These are phyloP conservation scores for Aurelia sp. DNA, from an alignment of 30 jellyfish, hydroid and myxozoan genomes.

Conservation along the genomic window DNA sequence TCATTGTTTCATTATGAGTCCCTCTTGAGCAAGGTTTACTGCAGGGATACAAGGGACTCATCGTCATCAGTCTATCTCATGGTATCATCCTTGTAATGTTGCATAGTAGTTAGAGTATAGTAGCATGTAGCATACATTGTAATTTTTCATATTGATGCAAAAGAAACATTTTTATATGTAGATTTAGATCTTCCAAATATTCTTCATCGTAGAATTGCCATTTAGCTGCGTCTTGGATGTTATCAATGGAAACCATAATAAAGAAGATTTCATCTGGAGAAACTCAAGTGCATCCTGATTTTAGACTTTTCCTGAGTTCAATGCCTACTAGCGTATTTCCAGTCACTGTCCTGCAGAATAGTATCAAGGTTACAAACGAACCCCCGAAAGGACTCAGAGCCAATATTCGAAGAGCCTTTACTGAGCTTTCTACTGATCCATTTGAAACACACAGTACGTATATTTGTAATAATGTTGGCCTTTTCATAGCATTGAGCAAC, in stretches of 20 bases:
- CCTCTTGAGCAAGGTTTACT: too few relatives aligned
- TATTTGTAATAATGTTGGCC: too few relatives aligned
- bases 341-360: conserved; percentile 91
- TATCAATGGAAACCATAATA: conserved; percentile 84
- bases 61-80: too few relatives aligned
- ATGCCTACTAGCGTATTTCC: conserved; percentile 98
- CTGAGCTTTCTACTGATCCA: conserved; percentile 78
- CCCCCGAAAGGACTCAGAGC: conserved; percentile 98
- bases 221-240: conserved; percentile 99
- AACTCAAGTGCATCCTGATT: conserved; percentile 87
- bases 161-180: too few relatives aligned
- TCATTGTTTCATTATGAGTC: too few relatives aligned
- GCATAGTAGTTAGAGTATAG: too few relatives aligned
- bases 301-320: conserved; percentile 91
- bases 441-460: conserved; percentile 90
- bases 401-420: conserved; percentile 89
- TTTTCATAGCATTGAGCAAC: too few relatives aligned
- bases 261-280: conserved; percentile 86
- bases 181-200: background rate
- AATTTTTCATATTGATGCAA: too few relatives aligned
- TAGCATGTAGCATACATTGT: too few relatives aligned
- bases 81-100: too few relatives aligned
- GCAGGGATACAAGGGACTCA: too few relatives aligned
- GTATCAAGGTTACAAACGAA: conserved; percentile 97
- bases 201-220: conserved; percentile 82